Base-by-base conservation (phyloP, 2,797 vertebrate genomes). In the Gymnothorax javanicus region DNA sequence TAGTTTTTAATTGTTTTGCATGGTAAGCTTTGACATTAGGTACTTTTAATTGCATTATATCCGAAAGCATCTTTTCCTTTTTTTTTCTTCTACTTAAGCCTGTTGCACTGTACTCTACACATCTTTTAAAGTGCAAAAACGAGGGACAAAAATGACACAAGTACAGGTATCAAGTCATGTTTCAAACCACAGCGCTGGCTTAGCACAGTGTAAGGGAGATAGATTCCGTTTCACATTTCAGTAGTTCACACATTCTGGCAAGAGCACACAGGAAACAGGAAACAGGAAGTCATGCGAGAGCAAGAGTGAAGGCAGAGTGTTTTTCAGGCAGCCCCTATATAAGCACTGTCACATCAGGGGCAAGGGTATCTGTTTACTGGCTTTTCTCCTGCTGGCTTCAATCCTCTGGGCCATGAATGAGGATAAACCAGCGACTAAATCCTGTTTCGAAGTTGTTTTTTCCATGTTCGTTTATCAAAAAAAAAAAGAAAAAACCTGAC, bases 271-370 rank as follows among this genome's bases (percentile, higher is more conserved):
- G 64, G n/a, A 87, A 82, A 85, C 88, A 90, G 88, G 90, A 91
- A 90, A 91, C 91, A 90, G 87, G 88, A 91, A 91, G 85, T 84
- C 73, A 86, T 88, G 91, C 86, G 58, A 87, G 82, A 77, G 83
- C 83, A 84, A 62, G 82, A 82, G 62, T 52, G 8, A 67, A 25
- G 77, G 82, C 89, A 89, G 77, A 83, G 75, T 86, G 86, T 83
- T 86, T 87, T 62, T 87, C 82, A 90, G 88, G 87, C 86, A 85
- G 75, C 86, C 86, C 87, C 86, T 82, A 87, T 11, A 20, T 85
- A 88, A 57, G 52, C 73, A 59, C 82, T 58, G 82, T 33, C 57
- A 83, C 9, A 59, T 83, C 82, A 59, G 82, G 56, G 52, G n/a
- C 33, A 82, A 20, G 54, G 54, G 27, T 82, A 8, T 82, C 23